These are phyloP conservation scores for Pantherophis alleghaniensis DNA, from an alignment of 2,797 vertebrate species.

Conservation along the genomic window DNA sequence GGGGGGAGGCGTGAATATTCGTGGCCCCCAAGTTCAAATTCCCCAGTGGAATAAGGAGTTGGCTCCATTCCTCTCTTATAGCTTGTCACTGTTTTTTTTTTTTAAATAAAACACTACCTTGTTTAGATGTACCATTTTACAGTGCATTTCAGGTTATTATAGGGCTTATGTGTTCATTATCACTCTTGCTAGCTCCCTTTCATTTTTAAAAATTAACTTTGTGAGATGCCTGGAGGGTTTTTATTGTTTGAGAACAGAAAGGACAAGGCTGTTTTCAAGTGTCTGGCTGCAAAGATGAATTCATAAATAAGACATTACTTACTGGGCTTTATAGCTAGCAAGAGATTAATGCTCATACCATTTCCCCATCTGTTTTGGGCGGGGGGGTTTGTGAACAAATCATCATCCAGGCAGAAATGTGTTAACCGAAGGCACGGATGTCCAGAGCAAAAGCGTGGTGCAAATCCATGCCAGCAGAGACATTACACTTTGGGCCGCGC, in stretches of 20 bases:
- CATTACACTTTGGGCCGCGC: background rate
- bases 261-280: background rate
- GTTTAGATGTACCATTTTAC: background rate
- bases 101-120: background rate
- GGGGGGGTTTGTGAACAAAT: background rate
- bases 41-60: background rate
- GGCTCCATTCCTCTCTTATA: background rate
- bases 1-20: background rate
- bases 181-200: background rate
- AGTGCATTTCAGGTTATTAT: background rate
- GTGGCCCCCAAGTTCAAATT: background rate
- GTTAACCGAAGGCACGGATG: background rate
- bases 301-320: background rate
- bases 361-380: background rate
- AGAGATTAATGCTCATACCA: background rate
- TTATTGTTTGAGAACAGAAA: background rate
- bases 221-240: background rate
- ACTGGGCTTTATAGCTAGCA: background rate
- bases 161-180: background rate
- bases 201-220: background rate
- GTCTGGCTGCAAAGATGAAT: background rate
- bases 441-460: background rate
- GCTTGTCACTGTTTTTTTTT: background rate
- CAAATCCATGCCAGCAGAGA: background rate
- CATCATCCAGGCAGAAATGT: background rate